phyloP scores from a whole-genome alignment of 2,888 invertebrate genomes.

The Tuta absoluta region DNA sequence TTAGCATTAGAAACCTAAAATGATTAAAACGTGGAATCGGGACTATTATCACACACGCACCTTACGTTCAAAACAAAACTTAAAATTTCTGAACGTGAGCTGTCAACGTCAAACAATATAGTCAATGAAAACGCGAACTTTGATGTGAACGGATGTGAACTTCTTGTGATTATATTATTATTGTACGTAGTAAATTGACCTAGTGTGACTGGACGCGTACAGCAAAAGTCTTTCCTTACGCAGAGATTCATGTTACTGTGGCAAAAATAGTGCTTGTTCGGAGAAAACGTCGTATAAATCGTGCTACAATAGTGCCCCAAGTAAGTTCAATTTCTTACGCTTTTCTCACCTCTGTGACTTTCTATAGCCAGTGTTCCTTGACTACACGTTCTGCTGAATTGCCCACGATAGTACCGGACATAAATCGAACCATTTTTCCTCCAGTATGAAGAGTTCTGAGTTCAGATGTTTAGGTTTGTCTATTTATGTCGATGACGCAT shows the following conservation, averaged over 20 bases:
- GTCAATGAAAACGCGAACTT: neutral
- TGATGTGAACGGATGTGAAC: constrained; percentile 8
- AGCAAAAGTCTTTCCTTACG: constrained; percentile 18
- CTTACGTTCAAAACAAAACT: no score
- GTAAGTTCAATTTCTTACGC: constrained; percentile 10
- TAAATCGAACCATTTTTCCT: neutral
- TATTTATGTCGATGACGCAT: constrained; percentile 28
- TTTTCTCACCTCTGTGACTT: constrained; percentile 16
- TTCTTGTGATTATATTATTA: constrained; percentile 17
- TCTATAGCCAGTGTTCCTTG: constrained; percentile 11
- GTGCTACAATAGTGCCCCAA: neutral
- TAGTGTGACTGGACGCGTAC: constrained; percentile 32
- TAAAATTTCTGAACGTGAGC: constrained; percentile 16
- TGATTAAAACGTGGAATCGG: no score
- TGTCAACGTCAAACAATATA: constrained; percentile 20
- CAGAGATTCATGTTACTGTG: constrained; percentile 21
- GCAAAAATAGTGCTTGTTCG: constrained; percentile 17
- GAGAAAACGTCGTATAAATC: constrained; percentile 2
- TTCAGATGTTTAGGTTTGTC: neutral
- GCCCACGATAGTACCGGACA: neutral
- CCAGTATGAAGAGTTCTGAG: no score
- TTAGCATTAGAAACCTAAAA: no score
- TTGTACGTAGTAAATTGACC: constrained; percentile 30
- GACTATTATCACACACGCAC: no score
- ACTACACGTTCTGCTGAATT: neutral